phyloP scores from a whole-genome alignment of 92 coral and sea anemone species.

The Palythoa grandiflora region DNA sequence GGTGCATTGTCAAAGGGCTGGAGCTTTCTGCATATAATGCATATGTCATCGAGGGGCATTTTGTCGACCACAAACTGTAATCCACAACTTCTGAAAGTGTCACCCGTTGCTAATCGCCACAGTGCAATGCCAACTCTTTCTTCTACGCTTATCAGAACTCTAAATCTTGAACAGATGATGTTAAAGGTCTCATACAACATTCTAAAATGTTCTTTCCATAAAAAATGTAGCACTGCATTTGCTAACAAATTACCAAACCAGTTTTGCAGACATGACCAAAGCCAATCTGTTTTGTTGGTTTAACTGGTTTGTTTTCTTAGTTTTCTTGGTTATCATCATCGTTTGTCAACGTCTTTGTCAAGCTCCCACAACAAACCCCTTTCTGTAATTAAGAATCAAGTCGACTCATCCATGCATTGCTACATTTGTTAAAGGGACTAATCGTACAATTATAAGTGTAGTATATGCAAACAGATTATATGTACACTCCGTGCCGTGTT shows the following conservation, averaged over 20 bases:
- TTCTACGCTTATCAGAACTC: conserved; percentile 61
- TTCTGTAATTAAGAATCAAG: conserved; percentile 17
- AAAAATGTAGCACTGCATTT: no score
- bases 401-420: conserved; percentile 12
- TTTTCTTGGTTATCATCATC: no score
- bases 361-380: conserved; percentile 28
- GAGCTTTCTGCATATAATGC: conserved; percentile 48
- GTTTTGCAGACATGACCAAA: no score
- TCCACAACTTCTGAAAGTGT: conserved; percentile 52
- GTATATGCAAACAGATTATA: conserved; percentile 35
- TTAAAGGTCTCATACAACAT: no score
- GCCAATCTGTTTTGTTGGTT: no score
- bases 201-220: no score
- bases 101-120: conserved; percentile 52
- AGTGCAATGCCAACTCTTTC: conserved; percentile 52
- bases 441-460: conserved; percentile 1
- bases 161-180: no score
- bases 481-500: conserved; percentile 20
- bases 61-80: neutral
- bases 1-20: conserved; percentile 22
- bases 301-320: no score
- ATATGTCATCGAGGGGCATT: conserved; percentile 44
- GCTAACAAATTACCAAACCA: no score
- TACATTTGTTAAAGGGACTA: conserved; percentile 21
- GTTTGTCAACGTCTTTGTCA: no score